These are phyloP conservation scores for Rhabdornis inornatus DNA, from an alignment of 2,113 vertebrate genomes.

Conservation along the genomic window DNA sequence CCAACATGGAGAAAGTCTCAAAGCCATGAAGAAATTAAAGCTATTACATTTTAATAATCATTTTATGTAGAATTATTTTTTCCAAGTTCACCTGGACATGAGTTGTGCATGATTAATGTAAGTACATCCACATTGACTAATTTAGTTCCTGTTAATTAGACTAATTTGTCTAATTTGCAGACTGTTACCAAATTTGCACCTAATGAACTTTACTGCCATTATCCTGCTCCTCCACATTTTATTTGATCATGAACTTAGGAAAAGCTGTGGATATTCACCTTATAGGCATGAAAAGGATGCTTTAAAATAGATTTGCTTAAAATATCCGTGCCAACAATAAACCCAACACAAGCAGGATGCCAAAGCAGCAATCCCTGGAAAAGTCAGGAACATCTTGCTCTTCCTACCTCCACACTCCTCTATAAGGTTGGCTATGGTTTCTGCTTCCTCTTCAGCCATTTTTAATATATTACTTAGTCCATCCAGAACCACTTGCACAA, in stretches of 20 bases:
- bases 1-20: neutral
- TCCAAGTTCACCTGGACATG: neutral
- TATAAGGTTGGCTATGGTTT: constrained; percentile 97
- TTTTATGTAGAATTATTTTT: fast-evolving
- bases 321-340: neutral
- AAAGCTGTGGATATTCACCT: neutral
- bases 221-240: neutral
- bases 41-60: neutral
- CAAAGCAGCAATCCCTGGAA: neutral
- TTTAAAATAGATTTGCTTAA: neutral
- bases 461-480: constrained; percentile 99
- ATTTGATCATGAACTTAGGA: neutral
- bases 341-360: neutral
- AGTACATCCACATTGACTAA: neutral
- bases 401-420: constrained; percentile 94
- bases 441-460: constrained; percentile 98
- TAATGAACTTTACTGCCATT: neutral
- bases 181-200: neutral
- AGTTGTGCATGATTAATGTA: neutral
- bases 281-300: fast-evolving
- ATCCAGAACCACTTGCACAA: constrained; percentile 97
- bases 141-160: neutral
- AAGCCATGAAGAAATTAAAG: neutral
- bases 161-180: neutral
- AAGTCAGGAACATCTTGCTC: neutral